These are phyloP conservation scores for Trichacis sp. DNA, from an alignment of 2,888 invertebrate species.

Conservation along the genomic window DNA sequence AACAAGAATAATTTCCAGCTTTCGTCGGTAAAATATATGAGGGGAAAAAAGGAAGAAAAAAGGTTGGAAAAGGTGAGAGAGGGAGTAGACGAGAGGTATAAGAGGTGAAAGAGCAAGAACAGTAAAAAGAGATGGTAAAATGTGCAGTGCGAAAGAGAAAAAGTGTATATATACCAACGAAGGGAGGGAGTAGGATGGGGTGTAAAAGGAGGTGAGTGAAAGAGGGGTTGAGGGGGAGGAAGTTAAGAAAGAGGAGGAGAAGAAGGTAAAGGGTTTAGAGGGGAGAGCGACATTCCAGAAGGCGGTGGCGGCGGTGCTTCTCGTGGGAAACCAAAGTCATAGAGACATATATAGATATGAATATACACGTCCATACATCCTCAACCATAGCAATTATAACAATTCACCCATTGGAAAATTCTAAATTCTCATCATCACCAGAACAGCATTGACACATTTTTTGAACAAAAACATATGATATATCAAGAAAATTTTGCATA, in stretches of 20 bases:
- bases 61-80: conserved; percentile 30
- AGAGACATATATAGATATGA: conserved; percentile 48
- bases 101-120: conserved; percentile 33
- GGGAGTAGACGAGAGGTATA: conserved; percentile 28
- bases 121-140: conserved; percentile 37
- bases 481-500: no score
- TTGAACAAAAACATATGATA: no score
- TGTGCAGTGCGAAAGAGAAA: conserved; percentile 39
- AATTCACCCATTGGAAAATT: no score
- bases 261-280: conserved; percentile 39
- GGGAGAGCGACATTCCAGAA: conserved; percentile 69
- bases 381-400: no score
- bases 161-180: no score
- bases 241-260: conserved; percentile 35
- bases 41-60: conserved; percentile 10
- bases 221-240: conserved; percentile 29
- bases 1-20: not conserved
- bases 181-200: conserved; percentile 44
- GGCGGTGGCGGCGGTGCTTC: conserved; percentile 67
- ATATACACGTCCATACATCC: not conserved
- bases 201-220: conserved; percentile 40
- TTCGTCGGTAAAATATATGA: not conserved
- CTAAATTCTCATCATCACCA: no score
- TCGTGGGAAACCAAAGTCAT: conserved; percentile 68
- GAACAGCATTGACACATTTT: no score